Evolutionary conservation across 2,888 invertebrate genomes (phyloP), one percentile per base, ranked within the genome.

Genomic region (Pediacus dermestoides): DNA sequence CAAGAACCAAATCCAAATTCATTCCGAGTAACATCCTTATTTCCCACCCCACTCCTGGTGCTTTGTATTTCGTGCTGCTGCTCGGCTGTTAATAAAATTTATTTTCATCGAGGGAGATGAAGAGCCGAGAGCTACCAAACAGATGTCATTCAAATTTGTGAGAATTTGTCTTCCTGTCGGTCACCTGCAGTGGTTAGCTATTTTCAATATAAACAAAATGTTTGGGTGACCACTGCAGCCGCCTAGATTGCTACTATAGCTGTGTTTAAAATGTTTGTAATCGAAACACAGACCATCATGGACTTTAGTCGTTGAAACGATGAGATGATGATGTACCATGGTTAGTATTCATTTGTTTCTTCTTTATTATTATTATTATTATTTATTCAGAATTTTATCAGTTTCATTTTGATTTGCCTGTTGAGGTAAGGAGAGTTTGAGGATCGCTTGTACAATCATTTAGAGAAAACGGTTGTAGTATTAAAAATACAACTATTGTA

Each of bases 121-220:
- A 27, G 16, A 26, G 47, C 54, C 55, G 56, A 58, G n/a, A n/a
- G 50, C 48, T 57, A 44, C 45, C 52, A 57, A 57, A 58, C 55
- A 60, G 54, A 59, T 61, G 59, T 59, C 59, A 60, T 58, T 58
- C 53, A 60, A 61, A 62, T 58, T 48, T n/a, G n/a, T n/a, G n/a
- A n/a, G n/a, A n/a, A n/a, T 49, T 53, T 56, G 59, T 62, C 62
- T 59, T 59, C 60, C 62, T 57, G 58, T 62, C 60, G 62, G 62
- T 62, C n/a, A n/a, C 62, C 58, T 58, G 61, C 61, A 60, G 60
- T 61, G 57, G 54, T 39, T 40, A 43, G 31, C 23, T 50, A 36
- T 30, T 37, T 39, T 41, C 31, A 31, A 30, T 26, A 36, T 30
- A 48, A 39, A 44, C 43, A n/a, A n/a, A n/a, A 40, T 44, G 37